These are phyloP conservation scores for Muscicapa striata DNA, from an alignment of 2,797 vertebrate species.

Conservation along the genomic window DNA sequence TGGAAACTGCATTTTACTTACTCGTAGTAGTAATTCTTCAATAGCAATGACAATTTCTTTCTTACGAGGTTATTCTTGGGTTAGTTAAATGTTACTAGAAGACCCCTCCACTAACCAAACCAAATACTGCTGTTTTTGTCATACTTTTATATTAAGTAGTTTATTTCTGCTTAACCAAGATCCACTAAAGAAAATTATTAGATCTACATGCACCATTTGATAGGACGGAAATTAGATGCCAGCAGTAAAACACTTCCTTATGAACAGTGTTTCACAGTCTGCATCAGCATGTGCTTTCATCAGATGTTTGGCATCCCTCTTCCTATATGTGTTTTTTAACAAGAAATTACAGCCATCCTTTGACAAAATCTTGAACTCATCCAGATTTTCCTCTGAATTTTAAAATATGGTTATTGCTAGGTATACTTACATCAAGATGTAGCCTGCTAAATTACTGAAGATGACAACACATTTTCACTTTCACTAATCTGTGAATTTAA, in stretches of 20 bases:
- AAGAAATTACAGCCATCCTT: neutral
- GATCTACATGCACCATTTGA: constrained; percentile 4
- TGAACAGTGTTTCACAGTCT: constrained; percentile 25
- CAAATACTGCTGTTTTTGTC: neutral
- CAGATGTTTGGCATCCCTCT: constrained; percentile 5
- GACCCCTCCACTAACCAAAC: neutral
- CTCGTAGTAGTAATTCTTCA: neutral
- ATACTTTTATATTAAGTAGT: neutral
- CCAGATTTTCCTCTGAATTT: neutral
- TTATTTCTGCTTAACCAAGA: constrained; percentile 12
- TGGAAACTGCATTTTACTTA: neutral
- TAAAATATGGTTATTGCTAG: neutral
- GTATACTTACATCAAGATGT: neutral
- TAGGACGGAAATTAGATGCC: constrained; percentile 28
- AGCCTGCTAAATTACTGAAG: neutral
- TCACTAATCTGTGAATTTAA: neutral
- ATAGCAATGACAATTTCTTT: neutral
- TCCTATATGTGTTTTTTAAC: neutral
- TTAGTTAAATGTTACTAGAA: neutral
- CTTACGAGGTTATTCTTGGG: neutral
- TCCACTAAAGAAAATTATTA: constrained; percentile 23
- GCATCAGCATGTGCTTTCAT: constrained; percentile 14
- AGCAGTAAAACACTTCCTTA: constrained; percentile 29
- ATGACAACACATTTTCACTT: neutral
- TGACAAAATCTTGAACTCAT: neutral